A percentile compares a stretch with the other conserved stretches of the same genome.
Evolutionary conservation across 2,797 vertebrate genomes (phyloP).

Genomic region (Phrynocephalus forsythii): DNA sequence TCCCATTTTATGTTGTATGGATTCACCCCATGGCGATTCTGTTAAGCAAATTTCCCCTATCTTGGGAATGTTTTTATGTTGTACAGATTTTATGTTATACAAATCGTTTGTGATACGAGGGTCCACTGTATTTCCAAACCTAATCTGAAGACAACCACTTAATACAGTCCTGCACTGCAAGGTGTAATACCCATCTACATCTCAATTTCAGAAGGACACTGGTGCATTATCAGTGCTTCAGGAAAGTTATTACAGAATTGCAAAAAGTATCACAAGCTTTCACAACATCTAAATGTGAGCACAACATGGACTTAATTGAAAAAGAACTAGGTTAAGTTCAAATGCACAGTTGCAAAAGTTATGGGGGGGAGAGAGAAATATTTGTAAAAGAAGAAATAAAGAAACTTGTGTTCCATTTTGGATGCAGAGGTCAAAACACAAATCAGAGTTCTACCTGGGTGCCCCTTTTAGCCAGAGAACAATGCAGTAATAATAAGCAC

Average conservation of each 20-base stretch:
- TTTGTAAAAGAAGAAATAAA: slow-evolving; percentile 50
- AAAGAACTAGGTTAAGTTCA: slow-evolving; percentile 49
- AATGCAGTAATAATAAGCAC: slow-evolving; percentile 74
- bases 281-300: slow-evolving; percentile 34
- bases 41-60: too few species aligned
- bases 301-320: slow-evolving; percentile 42
- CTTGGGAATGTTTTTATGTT: too few species aligned
- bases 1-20: too few species aligned
- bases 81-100: too few species aligned
- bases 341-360: slow-evolving; percentile 38
- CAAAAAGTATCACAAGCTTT: slow-evolving; percentile 12
- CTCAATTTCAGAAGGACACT: background rate
- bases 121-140: too few species aligned
- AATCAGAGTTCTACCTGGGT: slow-evolving; percentile 66
- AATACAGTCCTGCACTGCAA: too few species aligned
- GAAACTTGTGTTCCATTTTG: slow-evolving; percentile 60
- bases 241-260: too few species aligned
- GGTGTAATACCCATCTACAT: background rate
- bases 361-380: background rate
- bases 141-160: too few species aligned
- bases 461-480: slow-evolving; percentile 69
- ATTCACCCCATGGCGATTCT: too few species aligned
- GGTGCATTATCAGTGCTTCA: background rate
- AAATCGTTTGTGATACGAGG: too few species aligned
- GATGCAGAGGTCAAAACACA: slow-evolving; percentile 65